A percentile compares a stretch with the other conserved stretches of the same genome.
phyloP scores from a whole-genome alignment of 2,113 vertebrate species.

The Neodon shergylaensis region DNA sequence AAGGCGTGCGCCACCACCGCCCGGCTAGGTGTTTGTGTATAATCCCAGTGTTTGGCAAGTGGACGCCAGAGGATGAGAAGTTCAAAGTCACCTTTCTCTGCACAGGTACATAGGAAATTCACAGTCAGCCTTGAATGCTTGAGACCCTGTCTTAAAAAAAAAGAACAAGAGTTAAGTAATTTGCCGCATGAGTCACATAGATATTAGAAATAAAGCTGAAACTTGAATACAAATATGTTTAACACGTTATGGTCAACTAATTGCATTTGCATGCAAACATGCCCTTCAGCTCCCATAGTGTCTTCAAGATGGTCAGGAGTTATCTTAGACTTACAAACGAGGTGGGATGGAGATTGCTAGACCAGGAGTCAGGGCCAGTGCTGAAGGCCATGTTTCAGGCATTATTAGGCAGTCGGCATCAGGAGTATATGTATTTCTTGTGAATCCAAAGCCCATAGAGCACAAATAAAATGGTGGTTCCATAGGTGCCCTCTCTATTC shows the following conservation, averaged over 20 bases:
- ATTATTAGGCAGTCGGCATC: neutral
- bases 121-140: neutral
- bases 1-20: too few species aligned
- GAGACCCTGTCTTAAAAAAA: neutral
- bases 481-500: conserved; percentile 1
- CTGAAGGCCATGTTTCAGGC: neutral
- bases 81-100: neutral
- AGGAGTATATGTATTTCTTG: neutral
- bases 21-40: too few species aligned
- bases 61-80: too few species aligned
- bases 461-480: conserved; percentile 23
- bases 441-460: neutral
- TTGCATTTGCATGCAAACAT: neutral
- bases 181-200: neutral
- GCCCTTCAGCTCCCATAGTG: neutral
- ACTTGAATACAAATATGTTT: conserved; percentile 9
- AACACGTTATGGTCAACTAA: neutral
- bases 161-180: neutral
- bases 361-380: neutral
- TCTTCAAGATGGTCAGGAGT: neutral
- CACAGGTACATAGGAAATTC: neutral
- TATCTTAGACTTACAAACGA: neutral
- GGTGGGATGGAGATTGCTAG: neutral
- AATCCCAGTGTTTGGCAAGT: neutral
- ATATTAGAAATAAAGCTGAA: conserved; percentile 33